Percentiles rank a stretch among this genome's conserved stretches.
Evolutionary conservation across 2,113 vertebrate species (phyloP).

Genomic region (Mobula birostris): DNA sequence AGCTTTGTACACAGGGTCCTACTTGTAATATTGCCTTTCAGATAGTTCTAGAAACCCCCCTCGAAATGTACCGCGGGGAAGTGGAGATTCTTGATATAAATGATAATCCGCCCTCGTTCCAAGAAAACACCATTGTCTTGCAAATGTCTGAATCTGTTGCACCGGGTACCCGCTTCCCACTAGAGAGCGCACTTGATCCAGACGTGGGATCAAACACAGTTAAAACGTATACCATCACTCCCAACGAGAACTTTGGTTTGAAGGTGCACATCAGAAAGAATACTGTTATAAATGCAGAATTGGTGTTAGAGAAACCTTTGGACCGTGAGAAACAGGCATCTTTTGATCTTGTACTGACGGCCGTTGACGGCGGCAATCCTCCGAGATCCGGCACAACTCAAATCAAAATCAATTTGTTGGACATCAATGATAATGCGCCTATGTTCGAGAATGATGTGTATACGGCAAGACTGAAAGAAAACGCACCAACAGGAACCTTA

Average conservation of each 20-base stretch:
- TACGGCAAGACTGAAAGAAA: background rate
- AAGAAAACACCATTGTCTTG: constrained; percentile 51
- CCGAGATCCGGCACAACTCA: constrained; percentile 40
- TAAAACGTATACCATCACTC: constrained; percentile 55
- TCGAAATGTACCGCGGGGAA: constrained; percentile 9
- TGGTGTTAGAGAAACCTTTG: constrained; percentile 52
- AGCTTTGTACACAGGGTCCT: constrained; percentile 47
- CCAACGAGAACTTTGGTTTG: constrained; percentile 56
- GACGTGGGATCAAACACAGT: constrained; percentile 53
- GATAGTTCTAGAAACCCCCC: constrained; percentile 50
- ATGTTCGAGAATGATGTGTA: constrained; percentile 41
- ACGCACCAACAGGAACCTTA: background rate
- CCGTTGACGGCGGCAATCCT: background rate
- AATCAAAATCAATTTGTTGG: constrained; percentile 53
- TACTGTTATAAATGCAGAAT: constrained; percentile 48
- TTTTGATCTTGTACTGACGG: background rate
- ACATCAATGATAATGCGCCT: constrained; percentile 40
- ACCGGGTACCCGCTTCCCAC: constrained; percentile 46
- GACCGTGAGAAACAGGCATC: background rate
- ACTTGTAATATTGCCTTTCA: constrained; percentile 54
- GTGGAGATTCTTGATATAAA: constrained; percentile 15
- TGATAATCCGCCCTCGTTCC: constrained; percentile 23
- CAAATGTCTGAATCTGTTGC: constrained; percentile 51
- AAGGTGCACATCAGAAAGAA: constrained; percentile 54
- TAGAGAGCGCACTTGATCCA: constrained; percentile 46